These are phyloP conservation scores for Pristionchus arcanus DNA, from an alignment of 2,888 invertebrate species.

Conservation along the genomic window DNA sequence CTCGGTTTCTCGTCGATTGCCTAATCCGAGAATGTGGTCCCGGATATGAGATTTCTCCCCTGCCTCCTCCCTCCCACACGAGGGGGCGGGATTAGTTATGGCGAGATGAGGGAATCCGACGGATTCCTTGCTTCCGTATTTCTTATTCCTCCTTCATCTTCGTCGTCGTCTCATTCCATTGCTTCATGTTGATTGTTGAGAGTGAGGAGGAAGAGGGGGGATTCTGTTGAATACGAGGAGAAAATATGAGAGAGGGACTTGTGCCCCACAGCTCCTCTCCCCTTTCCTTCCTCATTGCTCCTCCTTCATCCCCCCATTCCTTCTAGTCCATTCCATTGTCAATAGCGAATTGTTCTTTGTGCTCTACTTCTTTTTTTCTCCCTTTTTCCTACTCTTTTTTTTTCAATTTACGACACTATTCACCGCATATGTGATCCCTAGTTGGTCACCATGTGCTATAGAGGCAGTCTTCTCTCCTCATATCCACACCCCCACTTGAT, in stretches of 20 bases:
- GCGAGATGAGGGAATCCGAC: background rate
- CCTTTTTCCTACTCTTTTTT: too few species aligned
- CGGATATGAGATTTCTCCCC: background rate
- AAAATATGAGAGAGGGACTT: background rate
- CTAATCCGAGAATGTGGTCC: background rate
- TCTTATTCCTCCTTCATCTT: background rate
- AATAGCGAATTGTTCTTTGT: too few species aligned
- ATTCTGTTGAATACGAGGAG: background rate
- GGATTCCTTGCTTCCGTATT: background rate
- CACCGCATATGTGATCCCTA: background rate
- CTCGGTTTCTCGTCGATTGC: background rate
- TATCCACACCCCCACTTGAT: background rate
- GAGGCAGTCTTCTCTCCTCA: background rate
- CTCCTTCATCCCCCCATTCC: background rate
- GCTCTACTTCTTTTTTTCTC: too few species aligned
- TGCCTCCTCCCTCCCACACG: background rate
- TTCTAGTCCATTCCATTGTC: too few species aligned
- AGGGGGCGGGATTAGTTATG: background rate
- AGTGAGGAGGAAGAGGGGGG: background rate
- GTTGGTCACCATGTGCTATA: background rate
- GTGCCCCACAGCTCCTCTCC: background rate
- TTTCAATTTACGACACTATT: too few species aligned
- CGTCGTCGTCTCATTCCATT: background rate
- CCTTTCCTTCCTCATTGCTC: conserved; percentile 11
- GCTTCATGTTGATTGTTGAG: conserved; percentile 5